phyloP scores from a whole-genome alignment of 1,140 invertebrate genomes.

The Drosophila pseudoananassae region DNA sequence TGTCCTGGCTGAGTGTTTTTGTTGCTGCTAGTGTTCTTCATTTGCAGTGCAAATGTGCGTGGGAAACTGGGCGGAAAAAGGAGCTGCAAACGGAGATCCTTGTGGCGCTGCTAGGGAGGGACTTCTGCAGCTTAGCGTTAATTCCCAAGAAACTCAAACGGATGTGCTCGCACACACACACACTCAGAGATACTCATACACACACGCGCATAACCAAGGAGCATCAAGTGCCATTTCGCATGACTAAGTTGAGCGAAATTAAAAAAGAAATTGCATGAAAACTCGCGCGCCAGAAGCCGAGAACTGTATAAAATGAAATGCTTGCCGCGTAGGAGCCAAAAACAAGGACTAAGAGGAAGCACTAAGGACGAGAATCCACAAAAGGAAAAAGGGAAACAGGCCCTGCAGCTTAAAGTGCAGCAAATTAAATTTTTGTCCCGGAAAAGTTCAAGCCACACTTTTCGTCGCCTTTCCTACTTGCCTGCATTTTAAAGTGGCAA shows the following conservation, averaged over 20 bases:
- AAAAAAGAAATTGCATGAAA: conserved; percentile 70
- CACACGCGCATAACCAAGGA: conserved; percentile 39
- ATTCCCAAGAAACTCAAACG: conserved; percentile 70
- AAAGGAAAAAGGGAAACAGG: conserved; percentile 16
- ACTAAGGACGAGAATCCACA: neutral
- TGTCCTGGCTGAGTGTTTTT: conserved; percentile 1
- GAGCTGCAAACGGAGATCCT: conserved; percentile 6
- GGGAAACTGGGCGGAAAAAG: conserved; percentile 14
- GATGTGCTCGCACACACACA: conserved; percentile 34
- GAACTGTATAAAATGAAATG: conserved; percentile 51
- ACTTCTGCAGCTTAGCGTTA: conserved; percentile 69
- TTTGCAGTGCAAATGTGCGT: conserved; percentile 40
- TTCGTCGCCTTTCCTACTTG: conserved; percentile 7
- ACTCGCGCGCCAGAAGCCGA: conserved; percentile 26
- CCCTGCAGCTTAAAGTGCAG: conserved; percentile 66
- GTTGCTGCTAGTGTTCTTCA: conserved; percentile 24
- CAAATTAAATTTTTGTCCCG: conserved; percentile 59
- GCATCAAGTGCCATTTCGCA: conserved; percentile 79
- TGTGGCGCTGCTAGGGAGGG: conserved; percentile 14
- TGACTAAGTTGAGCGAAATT: conserved; percentile 74
- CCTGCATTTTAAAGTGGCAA: conserved; percentile 34
- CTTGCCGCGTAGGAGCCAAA: conserved; percentile 33
- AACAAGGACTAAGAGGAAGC: conserved; percentile 11
- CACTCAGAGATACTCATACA: conserved; percentile 20
- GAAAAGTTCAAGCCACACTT: conserved; percentile 27